Evolutionary conservation across 2,797 vertebrate species (phyloP).

Genomic region (Oreortyx pictus): DNA sequence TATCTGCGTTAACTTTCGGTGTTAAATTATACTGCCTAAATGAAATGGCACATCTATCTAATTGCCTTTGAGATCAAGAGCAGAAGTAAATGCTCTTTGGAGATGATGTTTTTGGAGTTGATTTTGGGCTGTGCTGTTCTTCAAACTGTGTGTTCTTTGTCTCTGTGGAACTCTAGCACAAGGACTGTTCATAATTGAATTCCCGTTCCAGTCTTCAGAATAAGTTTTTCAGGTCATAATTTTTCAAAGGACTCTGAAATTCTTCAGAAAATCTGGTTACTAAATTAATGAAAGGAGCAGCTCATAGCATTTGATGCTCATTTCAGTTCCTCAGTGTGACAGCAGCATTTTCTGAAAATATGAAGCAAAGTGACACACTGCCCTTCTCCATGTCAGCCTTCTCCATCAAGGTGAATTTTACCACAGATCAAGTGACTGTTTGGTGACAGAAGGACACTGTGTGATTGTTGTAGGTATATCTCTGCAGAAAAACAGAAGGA

Average conservation of each 20-base stretch:
- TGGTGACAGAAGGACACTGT: neutral
- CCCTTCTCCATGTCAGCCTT: neutral
- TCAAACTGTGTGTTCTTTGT: neutral
- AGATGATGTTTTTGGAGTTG: neutral
- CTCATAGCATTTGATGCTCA: neutral
- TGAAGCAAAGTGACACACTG: neutral
- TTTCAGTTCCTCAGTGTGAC: neutral
- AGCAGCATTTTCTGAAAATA: neutral
- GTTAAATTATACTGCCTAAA: neutral
- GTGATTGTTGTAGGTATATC: neutral
- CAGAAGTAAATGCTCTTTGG: neutral
- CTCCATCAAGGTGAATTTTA: neutral
- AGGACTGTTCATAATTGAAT: neutral
- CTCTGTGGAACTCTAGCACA: neutral
- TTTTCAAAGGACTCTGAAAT: neutral
- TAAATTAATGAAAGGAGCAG: neutral
- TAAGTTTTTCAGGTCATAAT: neutral
- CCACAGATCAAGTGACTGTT: neutral
- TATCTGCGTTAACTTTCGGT: neutral
- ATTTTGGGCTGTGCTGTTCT: neutral
- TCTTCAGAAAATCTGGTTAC: neutral
- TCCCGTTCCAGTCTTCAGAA: neutral
- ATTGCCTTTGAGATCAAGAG: neutral
- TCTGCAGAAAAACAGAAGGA: conserved; percentile 1
- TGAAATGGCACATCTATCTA: neutral